Percentiles rank a stretch among this genome's conserved stretches.
Conservation (phyloP, 2,797 vertebrate genomes). For the Phalloptychus januarius region DNA sequence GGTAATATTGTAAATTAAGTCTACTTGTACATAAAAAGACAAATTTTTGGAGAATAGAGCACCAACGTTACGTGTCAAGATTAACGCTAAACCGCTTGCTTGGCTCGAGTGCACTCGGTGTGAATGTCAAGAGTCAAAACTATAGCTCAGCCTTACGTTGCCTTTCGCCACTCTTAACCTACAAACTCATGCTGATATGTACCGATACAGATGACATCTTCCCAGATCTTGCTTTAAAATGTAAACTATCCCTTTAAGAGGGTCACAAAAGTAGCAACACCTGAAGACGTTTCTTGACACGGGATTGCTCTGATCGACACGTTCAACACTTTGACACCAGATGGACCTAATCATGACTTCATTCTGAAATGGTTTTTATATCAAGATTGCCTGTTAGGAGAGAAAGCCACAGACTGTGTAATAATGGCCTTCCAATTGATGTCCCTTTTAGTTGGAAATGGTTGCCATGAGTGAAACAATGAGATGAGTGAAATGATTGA, state of each 20-base stretch:
- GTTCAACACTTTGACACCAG: not conserved
- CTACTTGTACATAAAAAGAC: no score
- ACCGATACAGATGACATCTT: not conserved
- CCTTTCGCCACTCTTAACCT: not conserved
- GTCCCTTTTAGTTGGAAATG: not conserved
- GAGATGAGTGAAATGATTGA: slow-evolving; percentile 1
- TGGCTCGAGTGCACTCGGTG: no score
- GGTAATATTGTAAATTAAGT: no score
- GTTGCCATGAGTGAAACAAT: not conserved
- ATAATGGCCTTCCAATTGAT: slow-evolving; percentile 3
- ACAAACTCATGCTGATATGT: not conserved
- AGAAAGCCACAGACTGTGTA: not conserved
- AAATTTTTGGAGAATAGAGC: no score
- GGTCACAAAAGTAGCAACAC: not conserved
- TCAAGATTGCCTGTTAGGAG: slow-evolving; percentile 7
- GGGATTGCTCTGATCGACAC: not conserved
- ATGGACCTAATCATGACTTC: not conserved
- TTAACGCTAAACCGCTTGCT: no score
- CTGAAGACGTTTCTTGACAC: not conserved
- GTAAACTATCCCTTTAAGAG: not conserved
- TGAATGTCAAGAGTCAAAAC: no score
- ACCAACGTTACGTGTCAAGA: no score
- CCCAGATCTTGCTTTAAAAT: not conserved
- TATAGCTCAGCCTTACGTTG: no score
- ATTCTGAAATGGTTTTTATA: slow-evolving; percentile 2